Evolutionary conservation across 64 coral and sea anemone genomes (phyloP).

Genomic region (Trachythela sp.): DNA sequence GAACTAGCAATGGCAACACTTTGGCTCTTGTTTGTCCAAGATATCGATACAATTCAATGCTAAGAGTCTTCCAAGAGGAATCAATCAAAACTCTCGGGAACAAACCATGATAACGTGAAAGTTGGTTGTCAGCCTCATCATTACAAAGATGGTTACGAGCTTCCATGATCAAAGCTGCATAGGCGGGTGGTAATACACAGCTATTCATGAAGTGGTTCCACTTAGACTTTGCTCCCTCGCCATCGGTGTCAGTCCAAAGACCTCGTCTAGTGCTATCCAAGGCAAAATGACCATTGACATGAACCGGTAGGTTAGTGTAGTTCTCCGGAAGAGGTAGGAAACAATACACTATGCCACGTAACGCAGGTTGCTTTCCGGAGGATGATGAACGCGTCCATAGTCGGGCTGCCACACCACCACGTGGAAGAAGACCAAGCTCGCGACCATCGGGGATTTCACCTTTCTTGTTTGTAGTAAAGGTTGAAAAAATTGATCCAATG

Average conservation of each 20-base stretch:
- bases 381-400: conserved; percentile 44
- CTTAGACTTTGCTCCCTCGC: conserved; percentile 35
- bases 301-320: conserved; percentile 40
- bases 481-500: conserved; percentile 53
- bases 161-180: conserved; percentile 11
- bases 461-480: background rate
- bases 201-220: conserved; percentile 90
- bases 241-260: conserved; percentile 63
- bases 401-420: conserved; percentile 60
- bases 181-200: too few relatives aligned
- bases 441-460: conserved; percentile 54
- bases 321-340: conserved; percentile 22
- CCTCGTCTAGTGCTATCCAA: conserved; percentile 73
- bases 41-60: conserved; percentile 47
- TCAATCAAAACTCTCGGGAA: conserved; percentile 71
- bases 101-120: conserved; percentile 72
- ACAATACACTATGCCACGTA: conserved; percentile 54
- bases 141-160: conserved; percentile 63
- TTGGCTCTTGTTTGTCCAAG: conserved; percentile 45
- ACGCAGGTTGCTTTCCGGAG: conserved; percentile 13
- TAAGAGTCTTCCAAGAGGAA: conserved; percentile 61
- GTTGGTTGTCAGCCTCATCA: conserved; percentile 27
- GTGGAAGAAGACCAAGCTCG: conserved; percentile 56
- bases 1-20: conserved; percentile 63
- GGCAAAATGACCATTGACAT: conserved; percentile 65